phyloP scores from a whole-genome alignment of 2,888 invertebrate species.

The Phyllotreta cruciferae region DNA sequence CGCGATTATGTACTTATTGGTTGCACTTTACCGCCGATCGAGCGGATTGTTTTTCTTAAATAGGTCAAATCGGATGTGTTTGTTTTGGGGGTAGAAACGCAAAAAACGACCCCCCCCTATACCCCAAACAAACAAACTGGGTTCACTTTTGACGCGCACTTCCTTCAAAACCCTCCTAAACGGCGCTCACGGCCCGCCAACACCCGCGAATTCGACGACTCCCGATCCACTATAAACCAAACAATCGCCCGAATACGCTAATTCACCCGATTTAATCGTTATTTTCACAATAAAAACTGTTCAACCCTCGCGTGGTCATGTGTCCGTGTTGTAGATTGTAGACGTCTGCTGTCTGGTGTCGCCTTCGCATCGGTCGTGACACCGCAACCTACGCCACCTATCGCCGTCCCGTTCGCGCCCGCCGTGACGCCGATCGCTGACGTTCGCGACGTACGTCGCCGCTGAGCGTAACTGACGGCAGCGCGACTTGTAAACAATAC shows the following conservation, averaged over 20 bases:
- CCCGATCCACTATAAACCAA: background rate
- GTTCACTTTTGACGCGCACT: conserved; percentile 33
- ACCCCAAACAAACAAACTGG: conserved; percentile 39
- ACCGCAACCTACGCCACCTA: conserved; percentile 23
- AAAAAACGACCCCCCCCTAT: background rate
- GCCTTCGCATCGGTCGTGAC: conserved; percentile 29
- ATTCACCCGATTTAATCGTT: conserved; percentile 16
- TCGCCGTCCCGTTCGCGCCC: conserved; percentile 32
- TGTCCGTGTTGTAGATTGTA: conserved; percentile 47
- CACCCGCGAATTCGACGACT: conserved; percentile 10
- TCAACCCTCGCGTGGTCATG: conserved; percentile 49
- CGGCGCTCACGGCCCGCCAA: conserved; percentile 13
- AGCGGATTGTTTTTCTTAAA: conserved; percentile 43
- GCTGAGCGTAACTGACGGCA: conserved; percentile 26
- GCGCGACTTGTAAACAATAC: conserved; percentile 60
- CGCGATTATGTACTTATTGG: no score
- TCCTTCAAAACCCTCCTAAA: conserved; percentile 26
- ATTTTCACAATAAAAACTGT: conserved; percentile 25
- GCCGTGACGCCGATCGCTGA: background rate
- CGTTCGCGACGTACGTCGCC: conserved; percentile 27
- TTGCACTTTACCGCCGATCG: no score
- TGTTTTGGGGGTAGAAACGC: conserved; percentile 38
- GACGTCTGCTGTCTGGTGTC: conserved; percentile 49
- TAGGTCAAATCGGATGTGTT: conserved; percentile 54
- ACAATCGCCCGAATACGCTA: conserved; percentile 12